Evolutionary conservation across 2,888 invertebrate species (phyloP).

Genomic region (Selenia dentaria): DNA sequence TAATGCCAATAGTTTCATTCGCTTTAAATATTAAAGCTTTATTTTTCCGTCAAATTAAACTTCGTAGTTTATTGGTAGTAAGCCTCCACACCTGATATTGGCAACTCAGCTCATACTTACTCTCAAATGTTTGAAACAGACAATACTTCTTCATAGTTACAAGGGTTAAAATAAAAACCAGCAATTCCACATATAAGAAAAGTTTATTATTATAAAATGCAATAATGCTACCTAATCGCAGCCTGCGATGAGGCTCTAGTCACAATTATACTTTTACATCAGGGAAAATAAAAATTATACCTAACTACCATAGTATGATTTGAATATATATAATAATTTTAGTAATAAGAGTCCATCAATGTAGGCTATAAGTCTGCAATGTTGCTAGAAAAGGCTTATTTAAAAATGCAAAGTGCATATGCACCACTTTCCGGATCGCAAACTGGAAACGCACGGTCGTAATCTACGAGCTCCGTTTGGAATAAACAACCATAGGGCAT

Average conservation of each 20-base stretch:
- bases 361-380: neutral
- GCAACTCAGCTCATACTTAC: too few species aligned
- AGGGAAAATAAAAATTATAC: conserved; percentile 46
- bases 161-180: conserved; percentile 35
- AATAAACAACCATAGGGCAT: too few species aligned
- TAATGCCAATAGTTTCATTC: conserved; percentile 6
- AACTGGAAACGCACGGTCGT: too few species aligned
- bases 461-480: too few species aligned
- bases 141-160: too few species aligned
- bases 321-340: conserved; percentile 8
- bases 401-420: too few species aligned
- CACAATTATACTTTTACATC: conserved; percentile 44
- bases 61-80: too few species aligned
- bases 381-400: too few species aligned
- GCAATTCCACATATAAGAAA: conserved; percentile 75
- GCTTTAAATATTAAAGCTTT: conserved; percentile 34
- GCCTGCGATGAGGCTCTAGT: conserved; percentile 40
- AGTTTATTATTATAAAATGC: conserved; percentile 80
- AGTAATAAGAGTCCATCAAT: conserved; percentile 1
- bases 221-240: conserved; percentile 62
- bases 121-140: too few species aligned
- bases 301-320: conserved; percentile 5
- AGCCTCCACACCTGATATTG: too few species aligned
- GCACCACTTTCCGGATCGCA: too few species aligned
- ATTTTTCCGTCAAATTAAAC: too few species aligned